Evolutionary conservation across 2,888 invertebrate species (phyloP).

Genomic region (Latrodectus hesperus): DNA sequence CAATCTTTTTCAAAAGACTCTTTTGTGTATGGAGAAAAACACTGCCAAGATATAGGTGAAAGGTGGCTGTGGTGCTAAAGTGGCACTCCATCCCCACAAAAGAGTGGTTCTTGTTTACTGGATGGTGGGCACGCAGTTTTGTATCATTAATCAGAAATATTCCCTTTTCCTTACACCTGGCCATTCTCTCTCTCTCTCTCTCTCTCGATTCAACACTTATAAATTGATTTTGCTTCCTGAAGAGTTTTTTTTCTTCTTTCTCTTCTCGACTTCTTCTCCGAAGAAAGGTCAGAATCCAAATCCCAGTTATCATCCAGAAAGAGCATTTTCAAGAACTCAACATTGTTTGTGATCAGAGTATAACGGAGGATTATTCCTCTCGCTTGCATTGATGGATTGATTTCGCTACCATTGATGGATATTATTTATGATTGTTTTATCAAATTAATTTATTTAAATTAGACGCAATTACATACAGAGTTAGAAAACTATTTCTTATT

Average conservation of each 20-base stretch:
- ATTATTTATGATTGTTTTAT: too few relatives aligned
- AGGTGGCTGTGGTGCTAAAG: constrained; percentile 10
- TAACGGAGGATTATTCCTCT: background rate
- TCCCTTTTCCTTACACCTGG: constrained; percentile 29
- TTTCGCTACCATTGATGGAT: too few relatives aligned
- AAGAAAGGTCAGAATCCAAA: background rate
- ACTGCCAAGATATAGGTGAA: background rate
- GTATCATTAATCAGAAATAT: constrained; percentile 46
- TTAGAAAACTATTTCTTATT: too few relatives aligned
- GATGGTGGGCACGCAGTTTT: constrained; percentile 13
- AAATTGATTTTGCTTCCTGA: constrained; percentile 55
- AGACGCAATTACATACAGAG: too few relatives aligned
- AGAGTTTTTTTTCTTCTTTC: background rate
- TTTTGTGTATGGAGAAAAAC: too few relatives aligned
- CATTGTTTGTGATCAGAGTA: background rate
- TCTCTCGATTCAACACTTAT: constrained; percentile 21
- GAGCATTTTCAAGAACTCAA: background rate
- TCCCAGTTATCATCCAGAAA: background rate
- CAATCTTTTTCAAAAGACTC: too few relatives aligned
- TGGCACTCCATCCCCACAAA: constrained; percentile 39
- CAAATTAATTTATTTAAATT: too few relatives aligned
- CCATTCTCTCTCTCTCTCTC: background rate
- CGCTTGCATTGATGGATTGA: too few relatives aligned
- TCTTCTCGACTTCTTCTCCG: background rate
- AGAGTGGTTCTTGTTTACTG: constrained; percentile 44